These are phyloP conservation scores for Acleris cristana DNA, from an alignment of 2,888 invertebrate species.

Conservation along the genomic window DNA sequence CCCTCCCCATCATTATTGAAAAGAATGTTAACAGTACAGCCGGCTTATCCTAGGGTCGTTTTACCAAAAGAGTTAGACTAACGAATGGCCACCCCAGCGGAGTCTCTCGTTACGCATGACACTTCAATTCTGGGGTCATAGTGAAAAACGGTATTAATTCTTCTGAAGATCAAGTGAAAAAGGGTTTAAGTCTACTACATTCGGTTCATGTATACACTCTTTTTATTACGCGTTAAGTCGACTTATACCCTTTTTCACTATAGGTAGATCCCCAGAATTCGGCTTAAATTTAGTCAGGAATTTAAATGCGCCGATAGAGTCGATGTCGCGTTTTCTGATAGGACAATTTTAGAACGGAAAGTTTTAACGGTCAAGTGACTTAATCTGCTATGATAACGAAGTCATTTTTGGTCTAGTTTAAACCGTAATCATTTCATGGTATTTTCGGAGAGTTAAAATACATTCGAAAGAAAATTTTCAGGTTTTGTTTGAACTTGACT, in stretches of 20 bases:
- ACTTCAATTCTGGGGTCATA: conserved; percentile 57
- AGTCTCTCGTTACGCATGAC: conserved; percentile 74
- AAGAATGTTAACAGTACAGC: conserved; percentile 81
- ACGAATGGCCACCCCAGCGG: conserved; percentile 74
- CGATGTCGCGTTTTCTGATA: conserved; percentile 24
- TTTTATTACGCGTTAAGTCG: no score
- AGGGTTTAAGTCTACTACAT: no score
- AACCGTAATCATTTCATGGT: neutral
- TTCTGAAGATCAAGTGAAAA: no score
- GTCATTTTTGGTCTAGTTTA: neutral
- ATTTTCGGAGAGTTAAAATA: neutral
- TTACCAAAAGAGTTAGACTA: conserved; percentile 83
- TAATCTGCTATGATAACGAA: neutral
- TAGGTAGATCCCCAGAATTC: conserved; percentile 46
- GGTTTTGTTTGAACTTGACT: no score
- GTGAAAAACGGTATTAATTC: no score
- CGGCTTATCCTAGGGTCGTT: conserved; percentile 79
- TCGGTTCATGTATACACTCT: no score
- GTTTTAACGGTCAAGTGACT: neutral
- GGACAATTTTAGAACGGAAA: conserved; percentile 10
- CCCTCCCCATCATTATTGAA: conserved; percentile 80
- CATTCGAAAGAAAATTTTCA: no score
- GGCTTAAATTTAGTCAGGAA: conserved; percentile 70
- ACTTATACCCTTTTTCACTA: no score
- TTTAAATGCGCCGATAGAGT: conserved; percentile 44